These are phyloP conservation scores for Rambutsinella grinnellia DNA, from an alignment of 2,888 invertebrate species.

Conservation along the genomic window DNA sequence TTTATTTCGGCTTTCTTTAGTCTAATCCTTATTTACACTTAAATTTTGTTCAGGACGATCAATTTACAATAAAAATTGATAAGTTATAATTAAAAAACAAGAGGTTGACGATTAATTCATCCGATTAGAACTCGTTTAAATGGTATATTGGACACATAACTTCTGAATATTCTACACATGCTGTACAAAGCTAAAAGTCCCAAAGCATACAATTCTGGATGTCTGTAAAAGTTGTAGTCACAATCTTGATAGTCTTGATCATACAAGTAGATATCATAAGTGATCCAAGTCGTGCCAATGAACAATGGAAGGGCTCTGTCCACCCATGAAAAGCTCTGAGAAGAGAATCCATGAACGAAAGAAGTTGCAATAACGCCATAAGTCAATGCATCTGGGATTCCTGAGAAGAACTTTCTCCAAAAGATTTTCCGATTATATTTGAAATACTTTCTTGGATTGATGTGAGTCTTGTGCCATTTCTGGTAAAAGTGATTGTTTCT, in stretches of 20 bases:
- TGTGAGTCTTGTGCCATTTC: background rate
- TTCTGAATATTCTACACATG: slow-evolving; percentile 7
- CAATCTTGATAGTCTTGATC: background rate
- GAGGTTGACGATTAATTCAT: too few relatives aligned
- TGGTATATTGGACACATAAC: slow-evolving; percentile 5
- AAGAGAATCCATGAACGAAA: slow-evolving; percentile 1
- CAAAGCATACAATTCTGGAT: slow-evolving; percentile 11
- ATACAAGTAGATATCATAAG: background rate
- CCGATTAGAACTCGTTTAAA: slow-evolving; percentile 13
- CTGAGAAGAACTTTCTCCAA: background rate
- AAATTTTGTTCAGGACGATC: too few relatives aligned
- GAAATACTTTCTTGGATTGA: slow-evolving; percentile 20
- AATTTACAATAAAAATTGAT: too few relatives aligned
- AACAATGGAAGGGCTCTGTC: background rate
- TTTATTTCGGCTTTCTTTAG: too few relatives aligned
- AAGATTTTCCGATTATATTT: slow-evolving; percentile 9
- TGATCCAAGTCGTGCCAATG: background rate
- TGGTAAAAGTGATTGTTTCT: slow-evolving; percentile 14
- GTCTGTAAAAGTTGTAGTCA: slow-evolving; percentile 13
- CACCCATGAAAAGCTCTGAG: background rate
- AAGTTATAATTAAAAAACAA: too few relatives aligned
- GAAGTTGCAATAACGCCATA: background rate
- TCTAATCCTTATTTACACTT: too few relatives aligned
- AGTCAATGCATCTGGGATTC: background rate
- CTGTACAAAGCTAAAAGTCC: background rate